These are phyloP conservation scores for Leucophora obtusa DNA, from an alignment of 2,888 invertebrate genomes.

Conservation along the genomic window DNA sequence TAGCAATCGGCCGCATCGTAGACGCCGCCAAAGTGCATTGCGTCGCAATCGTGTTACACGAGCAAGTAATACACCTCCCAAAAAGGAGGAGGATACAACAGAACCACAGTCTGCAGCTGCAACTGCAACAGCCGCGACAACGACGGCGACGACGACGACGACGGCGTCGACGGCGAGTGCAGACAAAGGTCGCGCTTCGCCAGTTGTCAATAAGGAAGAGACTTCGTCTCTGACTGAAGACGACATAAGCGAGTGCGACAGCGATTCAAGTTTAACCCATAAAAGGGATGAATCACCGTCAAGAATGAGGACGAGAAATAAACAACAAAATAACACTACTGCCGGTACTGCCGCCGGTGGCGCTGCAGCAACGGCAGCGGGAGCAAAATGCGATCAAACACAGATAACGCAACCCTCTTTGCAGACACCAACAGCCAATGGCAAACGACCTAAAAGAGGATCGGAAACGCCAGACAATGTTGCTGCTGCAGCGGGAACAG, in stretches of 20 bases:
- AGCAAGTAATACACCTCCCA: slow-evolving; percentile 86
- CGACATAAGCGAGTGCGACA: slow-evolving; percentile 96
- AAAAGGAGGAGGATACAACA: slow-evolving; percentile 87
- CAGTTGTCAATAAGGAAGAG: slow-evolving; percentile 84
- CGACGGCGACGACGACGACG: slow-evolving; percentile 75
- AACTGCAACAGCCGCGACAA: slow-evolving; percentile 68
- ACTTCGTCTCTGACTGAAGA: slow-evolving; percentile 91
- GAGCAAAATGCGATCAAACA: slow-evolving; percentile 68
- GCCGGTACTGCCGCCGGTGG: slow-evolving; percentile 42
- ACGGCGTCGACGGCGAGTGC: slow-evolving; percentile 77
- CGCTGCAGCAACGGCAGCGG: slow-evolving; percentile 43
- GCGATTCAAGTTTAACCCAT: slow-evolving; percentile 92
- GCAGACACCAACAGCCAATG: slow-evolving; percentile 73
- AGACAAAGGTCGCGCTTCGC: slow-evolving; percentile 82
- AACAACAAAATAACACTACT: slow-evolving; percentile 83
- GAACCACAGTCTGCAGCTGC: slow-evolving; percentile 79
- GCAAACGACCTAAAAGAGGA: slow-evolving; percentile 82
- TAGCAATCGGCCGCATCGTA: slow-evolving; percentile 95
- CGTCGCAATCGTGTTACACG: slow-evolving; percentile 92
- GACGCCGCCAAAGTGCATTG: slow-evolving; percentile 91
- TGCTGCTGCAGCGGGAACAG: slow-evolving; percentile 33
- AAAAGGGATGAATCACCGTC: slow-evolving; percentile 88
- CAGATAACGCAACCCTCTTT: slow-evolving; percentile 65
- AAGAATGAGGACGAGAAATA: slow-evolving; percentile 92
- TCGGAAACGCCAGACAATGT: slow-evolving; percentile 81